Evolutionary conservation across 2,888 invertebrate genomes (phyloP), one percentile per base, ranked within the genome.

Genomic region (Meiosimyza decipiens): DNA sequence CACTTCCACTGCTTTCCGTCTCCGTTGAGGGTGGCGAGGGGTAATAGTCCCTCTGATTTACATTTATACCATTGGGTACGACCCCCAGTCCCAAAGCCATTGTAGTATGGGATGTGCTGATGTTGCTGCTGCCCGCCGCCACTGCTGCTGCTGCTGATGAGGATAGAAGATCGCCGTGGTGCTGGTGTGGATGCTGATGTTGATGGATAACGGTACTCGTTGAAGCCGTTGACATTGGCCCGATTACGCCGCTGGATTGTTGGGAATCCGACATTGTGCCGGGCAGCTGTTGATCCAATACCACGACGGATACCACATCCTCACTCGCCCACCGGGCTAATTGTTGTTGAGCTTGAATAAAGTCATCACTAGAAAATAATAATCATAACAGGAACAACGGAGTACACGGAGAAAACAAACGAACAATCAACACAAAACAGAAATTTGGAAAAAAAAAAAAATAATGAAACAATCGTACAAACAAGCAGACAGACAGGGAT

Each of bases 261-360:
- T 84, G 86, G 84, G 85, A 85, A 84, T 85, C 86, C 84, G 86
- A 84, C 83, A 84, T 83, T 86, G 83, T 86, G 80, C 84, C 86
- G 85, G 85, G 80, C 80, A 74, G 79, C 70, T 79, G 80, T 76
- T 86, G 87, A 82, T 87, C 87, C 87, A 87, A 84, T 84, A 87
- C 87, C 88, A 88, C 89, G 88, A 88, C 89, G 88, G 89, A 90
- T 88, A 91, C 90, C 88, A 90, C 90, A 89, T 94, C 94, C 90
- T 95, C 94, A 93, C 94, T 95, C 91, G 94, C 95, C 94, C 95
- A 95, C 91, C 94, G 94, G 93, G 93, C 95, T 94, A 94, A 92
- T 92, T 93, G 94, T 93, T 93, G 95, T 93, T 94, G 95, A 94
- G 95, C 95, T 94, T 95, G 94, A 94, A 95, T 94, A 94, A 95